Conservation (phyloP, 2,797 vertebrate species). For the Tamandua tetradactyla region DNA sequence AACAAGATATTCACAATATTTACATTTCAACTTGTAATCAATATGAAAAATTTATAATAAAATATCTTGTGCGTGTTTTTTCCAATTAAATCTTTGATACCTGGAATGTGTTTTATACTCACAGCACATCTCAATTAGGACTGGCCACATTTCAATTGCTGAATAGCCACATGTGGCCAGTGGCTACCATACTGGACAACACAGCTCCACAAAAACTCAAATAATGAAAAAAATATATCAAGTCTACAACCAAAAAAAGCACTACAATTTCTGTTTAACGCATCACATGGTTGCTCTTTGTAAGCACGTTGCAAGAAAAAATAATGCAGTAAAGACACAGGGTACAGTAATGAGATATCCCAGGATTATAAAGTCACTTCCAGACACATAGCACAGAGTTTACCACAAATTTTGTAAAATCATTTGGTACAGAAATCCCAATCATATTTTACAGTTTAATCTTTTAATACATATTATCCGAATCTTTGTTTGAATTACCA, state of each 20-base stretch:
- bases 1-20: not conserved
- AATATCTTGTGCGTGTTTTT: not conserved
- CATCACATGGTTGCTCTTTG: not conserved
- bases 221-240: not conserved
- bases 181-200: not conserved
- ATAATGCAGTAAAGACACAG: not conserved
- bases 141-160: not conserved
- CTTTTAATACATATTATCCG: not conserved
- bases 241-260: not conserved
- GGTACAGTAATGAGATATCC: not conserved
- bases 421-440: not conserved
- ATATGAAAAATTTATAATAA: not conserved
- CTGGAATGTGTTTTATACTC: not conserved
- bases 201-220: not conserved
- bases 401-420: not conserved
- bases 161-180: not conserved
- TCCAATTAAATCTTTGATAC: slow-evolving; percentile 21
- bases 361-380: not conserved
- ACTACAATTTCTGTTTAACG: not conserved
- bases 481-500: not conserved
- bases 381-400: not conserved
- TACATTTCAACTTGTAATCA: not conserved
- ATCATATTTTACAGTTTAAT: not conserved
- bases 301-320: not conserved
- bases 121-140: not conserved